Evolutionary conservation across 2,797 vertebrate genomes (phyloP).

Genomic region (Pogonophryne albipinna): DNA sequence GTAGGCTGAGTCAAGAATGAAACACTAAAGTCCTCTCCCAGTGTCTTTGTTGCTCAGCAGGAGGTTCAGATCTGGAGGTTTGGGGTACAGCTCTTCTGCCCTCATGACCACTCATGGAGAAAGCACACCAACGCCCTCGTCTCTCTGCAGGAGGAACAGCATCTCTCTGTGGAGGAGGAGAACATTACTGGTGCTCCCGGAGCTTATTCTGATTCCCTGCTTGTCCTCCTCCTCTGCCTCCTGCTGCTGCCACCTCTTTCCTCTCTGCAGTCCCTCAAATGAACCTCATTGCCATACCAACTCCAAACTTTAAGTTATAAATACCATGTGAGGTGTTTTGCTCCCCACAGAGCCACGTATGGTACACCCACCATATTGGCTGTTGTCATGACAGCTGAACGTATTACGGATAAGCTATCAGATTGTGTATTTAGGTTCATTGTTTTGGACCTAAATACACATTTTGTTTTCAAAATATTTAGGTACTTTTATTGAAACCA

Average conservation of each 20-base stretch:
- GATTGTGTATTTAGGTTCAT: not conserved
- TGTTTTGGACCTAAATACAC: not conserved
- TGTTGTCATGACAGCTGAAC: conserved; percentile 14
- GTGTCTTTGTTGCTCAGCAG: conserved; percentile 54
- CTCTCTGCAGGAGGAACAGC: conserved; percentile 43
- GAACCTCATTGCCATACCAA: conserved; percentile 25
- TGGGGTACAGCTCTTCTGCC: conserved; percentile 6
- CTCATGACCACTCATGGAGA: conserved; percentile 51
- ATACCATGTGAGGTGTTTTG: not conserved
- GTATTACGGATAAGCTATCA: not conserved
- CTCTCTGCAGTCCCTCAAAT: conserved; percentile 36
- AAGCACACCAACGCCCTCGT: conserved; percentile 43
- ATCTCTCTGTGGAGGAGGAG: conserved; percentile 56
- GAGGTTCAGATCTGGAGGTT: conserved; percentile 54
- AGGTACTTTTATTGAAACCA: not conserved
- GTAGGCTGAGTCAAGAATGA: conserved; percentile 43
- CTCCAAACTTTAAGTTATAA: conserved; percentile 4
- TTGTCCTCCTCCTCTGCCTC: conserved; percentile 42
- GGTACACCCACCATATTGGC: not conserved
- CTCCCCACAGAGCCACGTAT: not conserved
- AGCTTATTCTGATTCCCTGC: conserved; percentile 54
- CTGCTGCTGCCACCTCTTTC: conserved; percentile 44
- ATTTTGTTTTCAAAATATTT: not conserved
- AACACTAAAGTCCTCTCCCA: conserved; percentile 41
- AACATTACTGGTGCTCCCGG: conserved; percentile 25